These are phyloP conservation scores for Beris chalybata DNA, from an alignment of 2,888 invertebrate genomes.

Conservation along the genomic window DNA sequence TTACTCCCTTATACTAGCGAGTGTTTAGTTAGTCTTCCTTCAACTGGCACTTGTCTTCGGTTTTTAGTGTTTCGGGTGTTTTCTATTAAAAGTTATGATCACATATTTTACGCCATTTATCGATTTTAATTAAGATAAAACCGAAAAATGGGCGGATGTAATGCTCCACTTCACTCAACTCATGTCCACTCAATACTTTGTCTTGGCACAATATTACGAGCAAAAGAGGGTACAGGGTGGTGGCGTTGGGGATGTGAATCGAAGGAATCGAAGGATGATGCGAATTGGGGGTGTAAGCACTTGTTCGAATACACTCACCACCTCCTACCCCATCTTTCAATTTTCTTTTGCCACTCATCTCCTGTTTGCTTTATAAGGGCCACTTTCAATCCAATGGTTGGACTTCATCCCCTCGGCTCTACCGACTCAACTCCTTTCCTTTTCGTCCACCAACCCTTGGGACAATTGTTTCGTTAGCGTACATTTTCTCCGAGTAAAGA, in stretches of 20 bases:
- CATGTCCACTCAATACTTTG: conserved; percentile 18
- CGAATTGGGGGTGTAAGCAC: background rate
- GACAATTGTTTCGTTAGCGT: conserved; percentile 20
- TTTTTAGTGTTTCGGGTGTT: background rate
- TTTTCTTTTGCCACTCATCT: conserved; percentile 24
- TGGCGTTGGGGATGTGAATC: no score
- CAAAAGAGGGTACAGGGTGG: no score
- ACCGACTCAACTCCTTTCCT: background rate
- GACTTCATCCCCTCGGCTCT: background rate
- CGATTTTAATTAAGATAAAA: conserved; percentile 41
- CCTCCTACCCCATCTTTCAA: conserved; percentile 18
- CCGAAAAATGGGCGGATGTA: conserved; percentile 30
- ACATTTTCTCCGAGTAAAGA: conserved; percentile 4
- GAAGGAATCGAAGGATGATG: no score
- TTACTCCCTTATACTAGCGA: no score
- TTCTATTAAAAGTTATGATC: conserved; percentile 40
- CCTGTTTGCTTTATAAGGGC: conserved; percentile 24
- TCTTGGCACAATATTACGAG: no score
- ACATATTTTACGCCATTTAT: conserved; percentile 40
- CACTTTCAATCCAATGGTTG: conserved; percentile 18
- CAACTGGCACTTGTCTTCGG: background rate
- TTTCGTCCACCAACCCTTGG: conserved; percentile 15
- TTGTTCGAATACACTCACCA: conserved; percentile 6
- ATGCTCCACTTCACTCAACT: conserved; percentile 1
- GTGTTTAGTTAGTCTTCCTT: background rate